Evolutionary conservation across 2,797 vertebrate genomes (phyloP), one percentile per base, ranked within the genome.

Genomic region (Liparis tanakae): DNA sequence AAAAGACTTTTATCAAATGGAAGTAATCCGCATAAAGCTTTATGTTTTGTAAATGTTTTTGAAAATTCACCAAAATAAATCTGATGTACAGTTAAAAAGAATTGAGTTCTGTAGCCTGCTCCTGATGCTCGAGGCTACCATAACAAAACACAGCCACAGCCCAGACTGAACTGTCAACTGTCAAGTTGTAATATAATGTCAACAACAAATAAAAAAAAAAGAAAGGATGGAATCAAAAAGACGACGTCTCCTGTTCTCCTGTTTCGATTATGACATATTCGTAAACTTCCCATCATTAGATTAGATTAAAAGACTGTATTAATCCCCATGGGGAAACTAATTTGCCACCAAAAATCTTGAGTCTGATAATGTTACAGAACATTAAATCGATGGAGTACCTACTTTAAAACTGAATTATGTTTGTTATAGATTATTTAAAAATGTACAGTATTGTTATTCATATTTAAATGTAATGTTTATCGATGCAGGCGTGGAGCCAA

Each of bases 401-500:
- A 43, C 15, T 51, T 53, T 39, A 2, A 30, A 55, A 17, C n/a
- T 59, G 7, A 30, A 39, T 59, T 50, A 39, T 39, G 10, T 12
- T 17, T 10, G 46, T 57, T 22, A 25, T 20, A 37, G 12, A 22
- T 17, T 68, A 10, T 67, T 46, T 2, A 43, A 46, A 56, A 48
- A 68, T n/a, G 43, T 57, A 17, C 14, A 33, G 18, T 48, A 22
- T 1, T 17, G 22, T 12, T 39, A 55, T 37, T 57, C 10, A 39
- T 34, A 39, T 71, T 53, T 0, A 58, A 37, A 48, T 59, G 10
- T 33, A 46, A 10, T 72, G 46, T 70, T 76, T 72, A 64, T 66
- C 73, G 43, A 62, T 62, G 51, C 20, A 48, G 66, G 25, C 50
- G 58, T 79, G 57, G 72, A 67, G 71, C 79, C 78, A 41, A 41